A percentile compares a stretch with the other conserved stretches of the same genome.
These are phyloP conservation scores for Tachina fera DNA, from an alignment of 2,888 invertebrate species.

Conservation along the genomic window DNA sequence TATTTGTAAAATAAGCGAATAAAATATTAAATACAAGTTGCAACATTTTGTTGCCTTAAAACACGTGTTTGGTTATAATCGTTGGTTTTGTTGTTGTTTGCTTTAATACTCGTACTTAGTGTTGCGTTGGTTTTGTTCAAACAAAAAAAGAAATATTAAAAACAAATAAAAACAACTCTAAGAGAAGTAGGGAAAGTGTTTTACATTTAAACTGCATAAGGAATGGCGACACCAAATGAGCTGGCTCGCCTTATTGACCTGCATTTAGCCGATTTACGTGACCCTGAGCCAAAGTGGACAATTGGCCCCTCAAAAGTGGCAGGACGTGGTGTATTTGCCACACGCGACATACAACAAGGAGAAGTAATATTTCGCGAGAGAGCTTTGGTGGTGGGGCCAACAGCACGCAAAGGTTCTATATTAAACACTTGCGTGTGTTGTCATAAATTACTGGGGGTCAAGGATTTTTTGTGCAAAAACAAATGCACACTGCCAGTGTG, in stretches of 20 bases:
- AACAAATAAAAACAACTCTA: conserved; percentile 13
- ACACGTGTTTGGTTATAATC: neutral
- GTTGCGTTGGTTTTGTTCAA: conserved; percentile 16
- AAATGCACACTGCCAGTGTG: conserved; percentile 89
- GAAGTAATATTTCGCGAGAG: conserved; percentile 89
- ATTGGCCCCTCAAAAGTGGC: conserved; percentile 86
- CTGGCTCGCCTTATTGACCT: conserved; percentile 80
- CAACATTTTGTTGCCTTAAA: conserved; percentile 34
- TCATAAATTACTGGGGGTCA: conserved; percentile 83
- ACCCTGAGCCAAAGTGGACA: conserved; percentile 84
- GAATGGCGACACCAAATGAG: conserved; percentile 79
- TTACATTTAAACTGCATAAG: conserved; percentile 28
- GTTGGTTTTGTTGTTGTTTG: conserved; percentile 9
- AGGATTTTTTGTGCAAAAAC: conserved; percentile 84
- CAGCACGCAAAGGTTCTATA: conserved; percentile 84
- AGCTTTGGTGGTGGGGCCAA: conserved; percentile 88
- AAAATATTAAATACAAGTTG: conserved; percentile 13
- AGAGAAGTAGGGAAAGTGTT: neutral
- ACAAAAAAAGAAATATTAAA: conserved; percentile 19
- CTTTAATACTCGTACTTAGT: conserved; percentile 7
- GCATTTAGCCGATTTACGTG: conserved; percentile 79
- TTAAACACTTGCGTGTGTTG: conserved; percentile 87
- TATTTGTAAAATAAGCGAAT: conserved; percentile 6
- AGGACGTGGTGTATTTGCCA: conserved; percentile 89
- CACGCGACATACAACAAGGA: conserved; percentile 86